Conservation (phyloP, 35 echinoderm and acorn worm genomes). For the Amphiura filiformis region DNA sequence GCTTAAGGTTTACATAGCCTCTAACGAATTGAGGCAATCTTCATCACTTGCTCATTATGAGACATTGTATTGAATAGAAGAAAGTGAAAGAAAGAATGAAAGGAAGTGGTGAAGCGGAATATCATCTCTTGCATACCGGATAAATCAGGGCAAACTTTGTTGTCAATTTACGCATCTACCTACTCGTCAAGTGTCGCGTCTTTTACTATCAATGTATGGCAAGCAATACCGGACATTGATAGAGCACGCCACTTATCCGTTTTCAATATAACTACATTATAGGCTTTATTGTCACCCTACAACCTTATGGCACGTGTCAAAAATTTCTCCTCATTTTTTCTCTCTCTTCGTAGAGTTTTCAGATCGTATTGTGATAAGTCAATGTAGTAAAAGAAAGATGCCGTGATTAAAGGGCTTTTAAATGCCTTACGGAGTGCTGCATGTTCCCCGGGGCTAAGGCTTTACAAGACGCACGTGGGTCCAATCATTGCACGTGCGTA, state of each 20-base stretch:
- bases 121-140: neutral
- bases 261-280: neutral
- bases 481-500: neutral
- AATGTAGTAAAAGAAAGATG: neutral
- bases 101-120: too few relatives aligned
- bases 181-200: neutral
- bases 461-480: neutral
- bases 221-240: slow-evolving; percentile 7
- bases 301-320: neutral
- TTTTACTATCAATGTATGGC: neutral
- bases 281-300: neutral
- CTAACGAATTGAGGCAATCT: too few relatives aligned
- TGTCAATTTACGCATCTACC: neutral
- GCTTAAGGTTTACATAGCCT: too few relatives aligned
- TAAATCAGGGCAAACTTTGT: neutral
- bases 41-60: too few relatives aligned
- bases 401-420: neutral
- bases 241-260: neutral
- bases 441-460: neutral
- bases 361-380: neutral
- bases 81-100: too few relatives aligned
- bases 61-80: too few relatives aligned
- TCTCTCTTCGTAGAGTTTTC: neutral
- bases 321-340: neutral
- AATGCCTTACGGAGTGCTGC: neutral